Base-by-base conservation (phyloP, 2,113 vertebrate species). In the Psettodes erumei region DNA sequence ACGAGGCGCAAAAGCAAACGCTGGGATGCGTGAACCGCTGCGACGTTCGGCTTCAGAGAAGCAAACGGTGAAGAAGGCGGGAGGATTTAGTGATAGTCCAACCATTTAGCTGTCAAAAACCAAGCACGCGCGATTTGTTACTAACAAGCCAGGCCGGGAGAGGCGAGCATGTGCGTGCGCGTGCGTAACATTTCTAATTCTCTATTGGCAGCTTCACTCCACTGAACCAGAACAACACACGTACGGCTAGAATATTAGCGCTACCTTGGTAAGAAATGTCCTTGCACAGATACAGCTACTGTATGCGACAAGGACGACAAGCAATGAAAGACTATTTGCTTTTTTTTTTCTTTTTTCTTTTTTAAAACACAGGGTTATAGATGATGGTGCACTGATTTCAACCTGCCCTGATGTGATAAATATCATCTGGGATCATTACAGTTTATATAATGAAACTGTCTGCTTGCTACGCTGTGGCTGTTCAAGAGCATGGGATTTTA, bases 131-230 rank as follows among this genome's bases (percentile, higher is more conserved):
- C 18, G 69, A 61, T 43, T 73, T 75, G 75, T 23, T 45, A 42
- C 10, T 7, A 33, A 18, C 65, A 38, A 25, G 51, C 37, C 25
- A 27, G 16, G 69, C 42, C 51, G 74, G 40, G 27, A 63, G 32
- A 77, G 42, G 1, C 9, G 28, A 71, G 48, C 55, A 3, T 40
- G 58, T 37, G 40, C n/a, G n/a, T 27, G 19, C 60, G 43, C 50
- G 75, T 21, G 58, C 66, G 61, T 27, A 19, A 80, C 8, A 58
- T 53, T 73, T 32, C 38, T 75, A 55, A 48, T 72, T 63, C 11
- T 73, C 28, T 25, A 33, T 37, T 15, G n/a, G 19, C 60, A 25
- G 47, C 33, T 73, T 72, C 47, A 79, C 23, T 59, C 33, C 27
- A 62, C 40, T 45, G 18, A 75, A 61, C 10, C 40, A 47, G n/a